These are phyloP conservation scores for Calyptomena viridis DNA, from an alignment of 2,113 vertebrate species.

Conservation along the genomic window DNA sequence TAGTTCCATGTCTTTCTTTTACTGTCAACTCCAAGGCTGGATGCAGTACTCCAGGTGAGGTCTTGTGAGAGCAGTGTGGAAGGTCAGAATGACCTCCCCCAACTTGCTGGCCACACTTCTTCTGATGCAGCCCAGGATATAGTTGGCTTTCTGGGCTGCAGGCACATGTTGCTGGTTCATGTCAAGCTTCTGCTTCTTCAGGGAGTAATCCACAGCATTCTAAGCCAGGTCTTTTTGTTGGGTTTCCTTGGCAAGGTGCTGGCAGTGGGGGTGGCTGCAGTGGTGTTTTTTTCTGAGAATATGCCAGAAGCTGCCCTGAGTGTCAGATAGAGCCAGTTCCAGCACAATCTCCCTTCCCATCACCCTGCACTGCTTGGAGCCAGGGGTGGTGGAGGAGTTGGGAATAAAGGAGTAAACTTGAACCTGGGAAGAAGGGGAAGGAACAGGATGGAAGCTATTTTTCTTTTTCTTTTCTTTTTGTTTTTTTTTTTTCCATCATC, in stretches of 20 bases:
- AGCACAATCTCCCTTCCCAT: neutral
- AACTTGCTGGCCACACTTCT: neutral
- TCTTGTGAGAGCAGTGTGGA: neutral
- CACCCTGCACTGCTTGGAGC: accelerated
- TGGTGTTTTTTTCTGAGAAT: neutral
- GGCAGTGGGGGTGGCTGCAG: neutral
- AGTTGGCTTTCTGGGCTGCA: neutral
- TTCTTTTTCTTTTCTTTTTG: neutral
- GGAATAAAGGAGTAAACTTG: neutral
- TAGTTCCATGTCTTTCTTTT: neutral
- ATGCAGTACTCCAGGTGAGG: neutral
- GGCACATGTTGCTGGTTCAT: accelerated
- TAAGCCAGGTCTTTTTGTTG: neutral
- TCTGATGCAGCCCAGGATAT: neutral
- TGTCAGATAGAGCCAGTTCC: neutral
- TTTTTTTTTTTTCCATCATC: neutral
- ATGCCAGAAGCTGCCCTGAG: neutral
- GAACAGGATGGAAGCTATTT: neutral
- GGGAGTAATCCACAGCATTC: neutral
- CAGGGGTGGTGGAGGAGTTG: neutral
- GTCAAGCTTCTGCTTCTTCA: neutral
- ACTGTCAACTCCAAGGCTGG: neutral
- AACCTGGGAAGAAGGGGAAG: neutral
- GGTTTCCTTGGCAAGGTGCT: neutral
- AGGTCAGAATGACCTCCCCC: neutral